phyloP scores from a whole-genome alignment of 2,113 vertebrate genomes.

The Cottus gobio region DNA sequence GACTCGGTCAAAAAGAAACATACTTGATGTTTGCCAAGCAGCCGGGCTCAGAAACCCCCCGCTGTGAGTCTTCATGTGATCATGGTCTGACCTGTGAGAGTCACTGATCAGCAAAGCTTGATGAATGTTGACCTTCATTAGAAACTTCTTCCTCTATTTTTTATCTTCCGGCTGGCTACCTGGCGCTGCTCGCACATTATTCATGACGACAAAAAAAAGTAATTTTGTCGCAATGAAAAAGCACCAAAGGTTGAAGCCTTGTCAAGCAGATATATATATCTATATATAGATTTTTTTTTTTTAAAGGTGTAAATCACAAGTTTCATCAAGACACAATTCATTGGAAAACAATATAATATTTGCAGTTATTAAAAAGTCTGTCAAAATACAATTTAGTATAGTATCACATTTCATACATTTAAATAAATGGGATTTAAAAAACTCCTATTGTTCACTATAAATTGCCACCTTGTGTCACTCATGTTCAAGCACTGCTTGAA shows the following conservation, averaged over 20 bases:
- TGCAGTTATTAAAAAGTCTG: not conserved
- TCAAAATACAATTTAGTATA: not conserved
- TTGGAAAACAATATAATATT: too few species aligned
- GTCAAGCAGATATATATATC: too few species aligned
- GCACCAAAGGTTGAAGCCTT: too few species aligned
- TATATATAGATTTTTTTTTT: too few species aligned
- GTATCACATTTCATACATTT: not conserved
- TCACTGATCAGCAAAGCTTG: conserved; percentile 49
- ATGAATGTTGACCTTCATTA: conserved; percentile 9
- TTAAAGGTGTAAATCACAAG: too few species aligned
- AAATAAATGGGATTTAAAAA: not conserved
- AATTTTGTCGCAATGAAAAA: too few species aligned
- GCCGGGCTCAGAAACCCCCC: not conserved
- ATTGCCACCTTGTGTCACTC: too few species aligned
- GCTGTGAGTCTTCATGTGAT: conserved; percentile 49
- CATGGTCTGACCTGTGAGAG: conserved; percentile 28
- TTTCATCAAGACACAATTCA: too few species aligned
- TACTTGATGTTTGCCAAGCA: conserved; percentile 16
- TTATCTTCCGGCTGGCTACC: too few species aligned
- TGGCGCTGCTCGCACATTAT: too few species aligned
- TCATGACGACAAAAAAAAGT: too few species aligned
- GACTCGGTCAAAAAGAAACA: conserved; percentile 23
- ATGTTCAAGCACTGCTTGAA: not conserved
- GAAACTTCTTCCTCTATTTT: not conserved
- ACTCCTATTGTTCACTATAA: not conserved